phyloP scores from a whole-genome alignment of 2,113 vertebrate species.

The Corynorhinus townsendii region DNA sequence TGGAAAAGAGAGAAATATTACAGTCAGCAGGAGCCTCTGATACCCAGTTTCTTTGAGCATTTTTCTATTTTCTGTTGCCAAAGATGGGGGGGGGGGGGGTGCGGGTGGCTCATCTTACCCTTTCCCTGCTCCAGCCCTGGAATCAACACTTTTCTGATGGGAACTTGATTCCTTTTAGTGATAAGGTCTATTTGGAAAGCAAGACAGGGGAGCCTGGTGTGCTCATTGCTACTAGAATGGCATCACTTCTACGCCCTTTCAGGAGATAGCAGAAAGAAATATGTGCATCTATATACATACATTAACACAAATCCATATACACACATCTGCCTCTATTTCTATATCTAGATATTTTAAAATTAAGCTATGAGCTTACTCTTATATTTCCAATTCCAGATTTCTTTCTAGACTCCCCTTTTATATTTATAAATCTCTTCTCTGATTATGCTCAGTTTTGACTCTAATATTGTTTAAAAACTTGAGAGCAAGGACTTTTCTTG shows the following conservation, averaged over 20 bases:
- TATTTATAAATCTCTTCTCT: conserved; percentile 22
- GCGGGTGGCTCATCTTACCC: neutral
- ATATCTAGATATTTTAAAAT: neutral
- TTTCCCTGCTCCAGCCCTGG: neutral
- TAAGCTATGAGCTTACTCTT: neutral
- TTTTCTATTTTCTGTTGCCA: neutral
- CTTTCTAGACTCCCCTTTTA: neutral
- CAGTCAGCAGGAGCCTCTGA: neutral
- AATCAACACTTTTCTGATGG: neutral
- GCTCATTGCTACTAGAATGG: neutral
- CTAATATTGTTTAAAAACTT: neutral
- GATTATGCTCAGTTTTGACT: neutral
- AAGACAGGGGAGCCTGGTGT: neutral
- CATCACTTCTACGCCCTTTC: neutral
- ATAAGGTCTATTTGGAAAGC: conserved; percentile 46
- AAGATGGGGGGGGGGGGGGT: neutral
- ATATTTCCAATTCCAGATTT: neutral
- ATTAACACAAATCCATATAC: neutral
- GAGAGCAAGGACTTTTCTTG: conserved; percentile 10
- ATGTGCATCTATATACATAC: neutral
- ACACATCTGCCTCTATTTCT: neutral
- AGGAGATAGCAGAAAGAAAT: neutral
- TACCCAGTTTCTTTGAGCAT: neutral
- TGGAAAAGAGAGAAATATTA: too few species aligned
- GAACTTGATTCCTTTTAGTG: neutral